A percentile compares a stretch with the other conserved stretches of the same genome.
Conservation (phyloP, 2,113 vertebrate genomes). For the human (Homo sapiens) region GRCh38 chr1:200367001-200367500, state of each 20-base stretch:
- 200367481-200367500: too few species aligned
- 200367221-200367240: not conserved
- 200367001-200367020: not conserved
- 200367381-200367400: too few species aligned
- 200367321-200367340: not conserved
- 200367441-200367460: too few species aligned
- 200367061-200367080: not conserved
- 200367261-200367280: not conserved
- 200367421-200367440: too few species aligned
- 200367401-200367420: too few species aligned
- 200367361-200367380: too few species aligned
- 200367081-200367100: not conserved
- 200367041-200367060: not conserved
- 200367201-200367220: fast-evolving
- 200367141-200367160: not conserved
- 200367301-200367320: not conserved
- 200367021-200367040: not conserved
- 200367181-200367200: fast-evolving
- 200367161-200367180: not conserved
- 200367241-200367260: not conserved
- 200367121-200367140: not conserved
- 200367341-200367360: too few species aligned
- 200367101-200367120: not conserved
- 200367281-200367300: not conserved
- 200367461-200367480: too few species aligned